phyloP scores from a whole-genome alignment of 1,140 invertebrate genomes.

The Macrosteles quadrilineatus region DNA sequence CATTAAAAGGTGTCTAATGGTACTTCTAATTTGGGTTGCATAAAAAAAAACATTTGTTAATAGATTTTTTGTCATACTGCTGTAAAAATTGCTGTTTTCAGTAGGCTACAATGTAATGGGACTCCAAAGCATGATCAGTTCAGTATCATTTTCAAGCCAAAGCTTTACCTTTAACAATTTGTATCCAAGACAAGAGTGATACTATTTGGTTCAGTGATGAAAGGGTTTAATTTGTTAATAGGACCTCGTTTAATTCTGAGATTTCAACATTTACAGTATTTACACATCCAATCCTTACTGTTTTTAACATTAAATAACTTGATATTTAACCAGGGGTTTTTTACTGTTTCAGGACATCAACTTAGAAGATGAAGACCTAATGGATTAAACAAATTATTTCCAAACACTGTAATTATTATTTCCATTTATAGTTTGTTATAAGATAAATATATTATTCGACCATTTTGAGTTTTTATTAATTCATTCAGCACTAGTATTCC shows the following conservation, averaged over 20 bases:
- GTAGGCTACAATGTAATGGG: too few relatives aligned
- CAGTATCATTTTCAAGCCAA: too few relatives aligned
- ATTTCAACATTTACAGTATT: neutral
- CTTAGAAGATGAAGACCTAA: constrained; percentile 33
- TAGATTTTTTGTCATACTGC: too few relatives aligned
- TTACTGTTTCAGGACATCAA: constrained; percentile 34
- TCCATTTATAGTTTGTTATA: neutral
- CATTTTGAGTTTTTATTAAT: too few relatives aligned
- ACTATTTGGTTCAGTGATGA: neutral
- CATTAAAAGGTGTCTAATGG: too few relatives aligned
- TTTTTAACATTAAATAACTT: neutral
- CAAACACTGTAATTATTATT: neutral
- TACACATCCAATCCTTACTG: neutral
- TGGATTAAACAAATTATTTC: constrained; percentile 5
- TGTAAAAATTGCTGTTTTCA: too few relatives aligned
- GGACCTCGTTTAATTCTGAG: neutral
- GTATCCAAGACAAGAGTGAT: neutral
- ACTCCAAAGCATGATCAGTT: too few relatives aligned
- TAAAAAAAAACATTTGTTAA: too few relatives aligned
- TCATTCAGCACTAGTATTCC: too few relatives aligned
- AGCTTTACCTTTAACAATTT: neutral
- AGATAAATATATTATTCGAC: constrained; percentile 1
- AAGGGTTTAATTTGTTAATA: neutral
- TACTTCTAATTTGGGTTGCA: too few relatives aligned
- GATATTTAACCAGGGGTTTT: neutral